Evolutionary conservation across 2,888 invertebrate genomes (phyloP).

Genomic region (Tipula confusa): DNA sequence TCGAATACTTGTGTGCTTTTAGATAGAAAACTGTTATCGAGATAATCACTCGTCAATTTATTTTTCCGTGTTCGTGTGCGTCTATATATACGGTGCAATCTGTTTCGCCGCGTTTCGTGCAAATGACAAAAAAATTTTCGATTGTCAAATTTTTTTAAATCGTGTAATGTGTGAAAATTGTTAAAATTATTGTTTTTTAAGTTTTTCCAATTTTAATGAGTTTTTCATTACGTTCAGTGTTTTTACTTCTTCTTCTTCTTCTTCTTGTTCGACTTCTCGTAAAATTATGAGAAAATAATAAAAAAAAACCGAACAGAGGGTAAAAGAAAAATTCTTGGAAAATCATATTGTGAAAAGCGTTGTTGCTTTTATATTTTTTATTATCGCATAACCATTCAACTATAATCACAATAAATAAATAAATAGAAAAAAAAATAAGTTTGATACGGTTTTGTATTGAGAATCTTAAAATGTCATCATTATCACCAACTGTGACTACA

Average conservation of each 20-base stretch:
- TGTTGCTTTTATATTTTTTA: slow-evolving; percentile 12
- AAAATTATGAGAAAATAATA: neutral
- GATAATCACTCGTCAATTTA: neutral
- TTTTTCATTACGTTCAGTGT: neutral
- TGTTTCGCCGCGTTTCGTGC: neutral
- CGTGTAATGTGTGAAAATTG: neutral
- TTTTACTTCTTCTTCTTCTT: neutral
- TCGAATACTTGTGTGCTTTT: neutral
- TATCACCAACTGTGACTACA: slow-evolving; percentile 4
- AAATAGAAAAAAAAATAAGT: neutral
- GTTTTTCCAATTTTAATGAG: neutral
- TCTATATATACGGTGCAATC: neutral
- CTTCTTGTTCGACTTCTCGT: neutral
- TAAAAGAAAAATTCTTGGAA: neutral
- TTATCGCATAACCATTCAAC: neutral
- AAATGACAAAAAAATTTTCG: neutral
- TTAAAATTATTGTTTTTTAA: neutral
- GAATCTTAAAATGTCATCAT: neutral
- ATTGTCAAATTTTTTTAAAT: neutral
- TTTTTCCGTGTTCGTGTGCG: neutral
- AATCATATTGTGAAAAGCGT: neutral
- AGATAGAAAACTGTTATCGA: neutral
- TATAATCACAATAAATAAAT: neutral
- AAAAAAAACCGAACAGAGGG: neutral
- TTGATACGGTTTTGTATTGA: neutral